Conservation (phyloP, 1,140 invertebrate species). For the Ganaspis sp. region DNA sequence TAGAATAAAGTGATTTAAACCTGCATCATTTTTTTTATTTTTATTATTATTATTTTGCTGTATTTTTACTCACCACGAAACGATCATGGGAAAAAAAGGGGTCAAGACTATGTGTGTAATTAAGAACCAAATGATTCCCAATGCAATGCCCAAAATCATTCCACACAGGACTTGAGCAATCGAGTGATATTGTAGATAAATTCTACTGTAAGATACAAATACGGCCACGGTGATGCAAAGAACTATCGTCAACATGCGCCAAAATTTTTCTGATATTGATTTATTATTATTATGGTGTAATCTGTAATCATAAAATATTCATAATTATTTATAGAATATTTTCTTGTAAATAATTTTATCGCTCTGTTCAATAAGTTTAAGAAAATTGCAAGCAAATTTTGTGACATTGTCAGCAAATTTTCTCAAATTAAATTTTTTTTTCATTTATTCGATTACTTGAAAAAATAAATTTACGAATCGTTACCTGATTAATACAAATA, state of each 20-base stretch:
- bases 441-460: too few relatives aligned
- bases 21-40: too few relatives aligned
- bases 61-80: constrained; percentile 84
- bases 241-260: constrained; percentile 82
- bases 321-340: constrained; percentile 21
- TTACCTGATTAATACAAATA: constrained; percentile 93
- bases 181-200: constrained; percentile 93
- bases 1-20: too few relatives aligned
- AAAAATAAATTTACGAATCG: too few relatives aligned
- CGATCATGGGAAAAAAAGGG: constrained; percentile 90
- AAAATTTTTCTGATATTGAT: constrained; percentile 84
- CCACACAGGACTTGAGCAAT: constrained; percentile 89
- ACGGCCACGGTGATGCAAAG: constrained; percentile 79
- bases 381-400: too few relatives aligned
- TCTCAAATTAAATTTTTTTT: too few relatives aligned
- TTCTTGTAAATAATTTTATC: too few relatives aligned
- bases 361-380: too few relatives aligned
- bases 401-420: too few relatives aligned
- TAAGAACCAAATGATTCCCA: constrained; percentile 86
- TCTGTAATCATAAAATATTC: constrained; percentile 75
- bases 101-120: constrained; percentile 88
- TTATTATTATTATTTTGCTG: too few relatives aligned
- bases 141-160: constrained; percentile 81
- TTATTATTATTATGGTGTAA: constrained; percentile 89
- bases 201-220: constrained; percentile 82